phyloP scores from a whole-genome alignment of 2,888 invertebrate species.

The Malachius bipustulatus region DNA sequence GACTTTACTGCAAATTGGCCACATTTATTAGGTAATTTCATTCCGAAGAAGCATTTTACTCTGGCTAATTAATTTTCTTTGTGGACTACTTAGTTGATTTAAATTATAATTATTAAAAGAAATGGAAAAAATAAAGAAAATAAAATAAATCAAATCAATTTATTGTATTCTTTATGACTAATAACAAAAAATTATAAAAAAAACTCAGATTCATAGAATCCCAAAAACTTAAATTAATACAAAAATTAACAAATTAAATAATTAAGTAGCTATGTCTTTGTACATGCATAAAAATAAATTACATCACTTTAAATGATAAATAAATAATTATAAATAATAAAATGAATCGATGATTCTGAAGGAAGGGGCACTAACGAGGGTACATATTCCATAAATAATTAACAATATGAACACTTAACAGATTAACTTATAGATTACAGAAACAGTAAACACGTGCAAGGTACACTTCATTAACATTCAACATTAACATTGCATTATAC shows the following conservation, averaged over 20 bases:
- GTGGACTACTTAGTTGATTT: not conserved
- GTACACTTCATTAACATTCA: slow-evolving; percentile 16
- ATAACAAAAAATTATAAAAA: slow-evolving; percentile 28
- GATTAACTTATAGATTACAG: not conserved
- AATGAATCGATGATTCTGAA: too few relatives aligned
- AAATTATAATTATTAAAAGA: not conserved
- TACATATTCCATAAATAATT: not conserved
- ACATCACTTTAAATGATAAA: slow-evolving; percentile 30
- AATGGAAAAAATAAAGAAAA: slow-evolving; percentile 12
- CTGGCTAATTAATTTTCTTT: slow-evolving; percentile 6
- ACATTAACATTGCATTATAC: slow-evolving; percentile 23
- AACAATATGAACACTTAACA: not conserved
- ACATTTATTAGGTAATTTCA: too few relatives aligned
- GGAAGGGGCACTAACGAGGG: slow-evolving; percentile 21
- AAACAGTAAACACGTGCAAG: too few relatives aligned
- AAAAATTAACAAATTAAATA: slow-evolving; percentile 32
- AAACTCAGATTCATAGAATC: slow-evolving; percentile 28
- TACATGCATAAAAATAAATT: slow-evolving; percentile 31
- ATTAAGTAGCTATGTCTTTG: slow-evolving; percentile 33
- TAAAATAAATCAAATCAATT: slow-evolving; percentile 22
- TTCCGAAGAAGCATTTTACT: too few relatives aligned
- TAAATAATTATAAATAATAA: slow-evolving; percentile 29
- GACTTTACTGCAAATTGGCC: too few relatives aligned
- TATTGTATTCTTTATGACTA: slow-evolving; percentile 22
- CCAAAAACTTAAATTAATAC: slow-evolving; percentile 28